Evolutionary conservation across 64 coral and sea anemone species (phyloP).

Genomic region (Orbicella faveolata): DNA sequence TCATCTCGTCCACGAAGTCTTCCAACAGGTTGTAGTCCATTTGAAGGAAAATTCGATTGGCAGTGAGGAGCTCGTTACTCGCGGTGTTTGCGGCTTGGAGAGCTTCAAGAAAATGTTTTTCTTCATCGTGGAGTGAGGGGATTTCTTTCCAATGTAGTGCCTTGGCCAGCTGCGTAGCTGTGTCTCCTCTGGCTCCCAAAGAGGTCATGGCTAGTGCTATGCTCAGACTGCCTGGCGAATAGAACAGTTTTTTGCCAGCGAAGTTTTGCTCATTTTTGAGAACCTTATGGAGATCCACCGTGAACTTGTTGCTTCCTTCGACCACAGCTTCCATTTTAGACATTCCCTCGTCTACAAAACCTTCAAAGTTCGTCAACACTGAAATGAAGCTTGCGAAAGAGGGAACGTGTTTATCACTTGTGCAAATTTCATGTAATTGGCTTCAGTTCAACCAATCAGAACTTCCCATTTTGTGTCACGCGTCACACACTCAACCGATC

Average conservation of each 20-base stretch:
- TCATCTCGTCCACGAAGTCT: conserved; percentile 57
- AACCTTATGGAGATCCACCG: conserved; percentile 41
- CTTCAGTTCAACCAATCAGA: neutral
- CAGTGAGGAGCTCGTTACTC: conserved; percentile 57
- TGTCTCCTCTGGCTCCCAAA: conserved; percentile 74
- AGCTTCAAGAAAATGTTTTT: conserved; percentile 48
- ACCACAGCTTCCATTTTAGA: conserved; percentile 42
- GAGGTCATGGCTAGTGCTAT: conserved; percentile 84
- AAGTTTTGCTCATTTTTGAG: conserved; percentile 12
- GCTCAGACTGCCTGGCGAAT: conserved; percentile 82
- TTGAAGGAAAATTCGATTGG: conserved; percentile 80
- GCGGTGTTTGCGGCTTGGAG: conserved; percentile 31
- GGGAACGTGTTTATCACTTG: neutral
- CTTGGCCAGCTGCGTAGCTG: conserved; percentile 64
- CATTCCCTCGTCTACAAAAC: neutral
- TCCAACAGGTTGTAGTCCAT: conserved; percentile 45
- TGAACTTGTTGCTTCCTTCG: conserved; percentile 49
- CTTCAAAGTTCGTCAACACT: too few species aligned
- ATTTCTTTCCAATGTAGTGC: conserved; percentile 68
- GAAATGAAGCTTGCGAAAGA: neutral
- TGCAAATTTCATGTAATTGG: neutral
- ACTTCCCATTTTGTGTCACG: neutral
- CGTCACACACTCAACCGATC: neutral
- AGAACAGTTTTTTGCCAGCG: conserved; percentile 68
- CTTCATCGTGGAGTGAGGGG: conserved; percentile 31